These are phyloP conservation scores for Drosophila atripex DNA, from an alignment of 2,888 invertebrate species.

Conservation along the genomic window DNA sequence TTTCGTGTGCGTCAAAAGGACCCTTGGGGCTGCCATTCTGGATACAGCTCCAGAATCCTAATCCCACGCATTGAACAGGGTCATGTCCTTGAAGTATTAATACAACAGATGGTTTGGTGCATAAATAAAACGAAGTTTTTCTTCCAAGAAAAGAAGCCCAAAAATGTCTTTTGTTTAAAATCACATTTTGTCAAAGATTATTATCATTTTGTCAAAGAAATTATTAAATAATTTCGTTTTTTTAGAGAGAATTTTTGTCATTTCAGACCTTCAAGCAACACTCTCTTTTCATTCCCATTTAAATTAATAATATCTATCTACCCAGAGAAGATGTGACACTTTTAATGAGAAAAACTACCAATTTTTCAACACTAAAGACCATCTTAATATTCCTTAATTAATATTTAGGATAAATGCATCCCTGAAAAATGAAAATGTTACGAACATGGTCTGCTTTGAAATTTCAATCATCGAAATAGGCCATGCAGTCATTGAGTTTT, in stretches of 20 bases:
- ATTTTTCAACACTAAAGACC: background rate
- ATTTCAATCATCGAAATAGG: constrained; percentile 30
- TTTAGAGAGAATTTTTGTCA: too few relatives aligned
- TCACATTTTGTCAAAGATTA: too few relatives aligned
- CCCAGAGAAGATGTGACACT: too few relatives aligned
- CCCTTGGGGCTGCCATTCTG: constrained; percentile 55
- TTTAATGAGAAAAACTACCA: background rate
- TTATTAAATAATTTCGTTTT: too few relatives aligned
- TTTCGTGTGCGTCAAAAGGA: constrained; percentile 40
- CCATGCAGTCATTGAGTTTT: constrained; percentile 41
- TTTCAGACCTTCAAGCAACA: background rate
- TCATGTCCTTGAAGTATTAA: constrained; percentile 53
- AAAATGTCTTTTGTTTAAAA: background rate
- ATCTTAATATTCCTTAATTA: background rate
- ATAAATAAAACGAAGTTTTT: background rate
- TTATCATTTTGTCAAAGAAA: too few relatives aligned
- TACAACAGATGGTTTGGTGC: constrained; percentile 3
- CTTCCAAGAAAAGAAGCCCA: background rate
- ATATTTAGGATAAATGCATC: background rate
- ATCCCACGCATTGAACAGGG: constrained; percentile 34
- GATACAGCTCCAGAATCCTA: constrained; percentile 32
- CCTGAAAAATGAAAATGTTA: background rate
- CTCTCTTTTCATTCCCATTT: background rate
- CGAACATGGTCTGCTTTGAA: constrained; percentile 43
- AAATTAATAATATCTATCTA: background rate